phyloP scores from a whole-genome alignment of 2,888 invertebrate species.

The Bombylius discolor region DNA sequence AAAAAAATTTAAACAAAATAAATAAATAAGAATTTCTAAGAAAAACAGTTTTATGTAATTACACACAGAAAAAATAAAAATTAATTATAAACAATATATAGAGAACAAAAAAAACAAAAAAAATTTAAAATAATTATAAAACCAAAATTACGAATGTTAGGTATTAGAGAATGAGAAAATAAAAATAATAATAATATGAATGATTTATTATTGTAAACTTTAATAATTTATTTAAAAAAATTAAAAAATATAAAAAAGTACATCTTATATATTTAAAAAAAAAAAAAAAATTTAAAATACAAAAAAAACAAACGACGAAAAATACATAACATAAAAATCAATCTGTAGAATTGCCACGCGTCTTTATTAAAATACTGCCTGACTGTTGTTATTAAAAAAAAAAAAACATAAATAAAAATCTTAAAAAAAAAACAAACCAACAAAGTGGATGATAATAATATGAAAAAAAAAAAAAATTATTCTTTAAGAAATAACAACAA shows the following conservation, averaged over 20 bases:
- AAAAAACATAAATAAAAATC: slow-evolving; percentile 5
- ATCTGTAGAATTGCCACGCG: slow-evolving; percentile 11
- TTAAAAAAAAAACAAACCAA: not conserved
- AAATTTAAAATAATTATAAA: no score
- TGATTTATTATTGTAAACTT: no score
- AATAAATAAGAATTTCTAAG: no score
- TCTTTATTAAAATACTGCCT: slow-evolving; percentile 14
- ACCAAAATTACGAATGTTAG: no score
- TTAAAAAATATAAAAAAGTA: no score
- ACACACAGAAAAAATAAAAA: no score
- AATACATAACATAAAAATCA: not conserved
- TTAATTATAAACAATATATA: no score
- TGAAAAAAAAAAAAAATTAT: not conserved
- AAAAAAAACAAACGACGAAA: not conserved
- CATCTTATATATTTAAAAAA: no score
- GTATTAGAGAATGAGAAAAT: not conserved
- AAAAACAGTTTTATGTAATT: no score
- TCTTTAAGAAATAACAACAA: not conserved
- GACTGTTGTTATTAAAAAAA: slow-evolving; percentile 14
- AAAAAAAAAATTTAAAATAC: not conserved
- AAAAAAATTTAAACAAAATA: no score
- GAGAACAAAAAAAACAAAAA: no score
- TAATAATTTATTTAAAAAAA: no score
- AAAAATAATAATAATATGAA: not conserved
- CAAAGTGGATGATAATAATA: not conserved